phyloP scores from a whole-genome alignment of 1,140 invertebrate species.

The Neodiprion lecontei region DNA sequence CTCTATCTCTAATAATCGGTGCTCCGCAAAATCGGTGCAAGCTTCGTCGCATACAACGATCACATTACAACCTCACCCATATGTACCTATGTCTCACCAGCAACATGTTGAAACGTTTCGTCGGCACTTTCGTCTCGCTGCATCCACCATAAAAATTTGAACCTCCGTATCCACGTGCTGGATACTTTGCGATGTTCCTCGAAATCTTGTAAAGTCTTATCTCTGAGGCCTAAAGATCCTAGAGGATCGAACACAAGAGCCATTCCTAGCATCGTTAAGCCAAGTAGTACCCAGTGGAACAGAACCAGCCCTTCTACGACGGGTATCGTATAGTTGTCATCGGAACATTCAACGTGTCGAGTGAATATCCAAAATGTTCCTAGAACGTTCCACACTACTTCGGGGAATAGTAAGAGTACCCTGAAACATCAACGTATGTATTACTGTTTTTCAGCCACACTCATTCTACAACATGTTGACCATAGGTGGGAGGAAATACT shows the following conservation, averaged over 20 bases:
- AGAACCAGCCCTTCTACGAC: conserved; percentile 80
- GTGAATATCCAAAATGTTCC: conserved; percentile 85
- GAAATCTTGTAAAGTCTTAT: conserved; percentile 65
- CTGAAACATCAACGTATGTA: conserved; percentile 56
- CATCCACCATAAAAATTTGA: conserved; percentile 83
- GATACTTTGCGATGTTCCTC: conserved; percentile 62
- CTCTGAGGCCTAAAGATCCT: conserved; percentile 69
- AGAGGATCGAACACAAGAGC: conserved; percentile 83
- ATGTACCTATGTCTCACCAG: conserved; percentile 69
- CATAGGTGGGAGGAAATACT: too few species aligned
- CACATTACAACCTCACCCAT: conserved; percentile 35
- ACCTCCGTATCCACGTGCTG: conserved; percentile 73
- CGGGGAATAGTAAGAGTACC: conserved; percentile 75
- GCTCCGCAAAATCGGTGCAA: neutral
- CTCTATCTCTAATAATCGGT: too few species aligned
- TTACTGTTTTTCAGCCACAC: neutral
- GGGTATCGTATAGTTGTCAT: conserved; percentile 74
- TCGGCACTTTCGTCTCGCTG: conserved; percentile 79
- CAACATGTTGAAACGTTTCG: conserved; percentile 85
- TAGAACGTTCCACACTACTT: conserved; percentile 78
- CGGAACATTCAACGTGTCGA: conserved; percentile 68
- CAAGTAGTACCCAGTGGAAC: conserved; percentile 81
- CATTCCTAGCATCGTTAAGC: conserved; percentile 76
- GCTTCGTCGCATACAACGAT: neutral
- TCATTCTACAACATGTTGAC: too few species aligned